Evolutionary conservation across 2,797 vertebrate species (phyloP).

Genomic region (Sebastes umbrosus): DNA sequence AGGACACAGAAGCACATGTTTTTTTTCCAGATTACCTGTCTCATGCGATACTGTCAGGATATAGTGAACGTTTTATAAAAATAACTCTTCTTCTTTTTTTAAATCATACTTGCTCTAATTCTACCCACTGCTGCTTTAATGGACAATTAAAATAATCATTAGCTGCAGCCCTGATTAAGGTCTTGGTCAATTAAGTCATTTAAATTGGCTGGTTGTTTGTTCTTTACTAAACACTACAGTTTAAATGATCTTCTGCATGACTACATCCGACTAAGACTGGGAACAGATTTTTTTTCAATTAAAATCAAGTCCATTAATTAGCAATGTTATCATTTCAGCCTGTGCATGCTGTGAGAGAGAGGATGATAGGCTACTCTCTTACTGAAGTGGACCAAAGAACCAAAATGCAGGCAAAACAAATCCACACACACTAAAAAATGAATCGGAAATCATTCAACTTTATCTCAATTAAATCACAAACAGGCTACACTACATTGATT

Average conservation of each 20-base stretch:
- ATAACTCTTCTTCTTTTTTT: too few species aligned
- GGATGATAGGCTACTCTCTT: background rate
- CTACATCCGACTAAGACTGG: background rate
- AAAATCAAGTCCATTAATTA: background rate
- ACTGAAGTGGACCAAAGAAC: background rate
- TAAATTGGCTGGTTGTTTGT: background rate
- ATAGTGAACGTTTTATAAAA: too few species aligned
- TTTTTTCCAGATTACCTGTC: too few species aligned
- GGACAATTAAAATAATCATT: background rate
- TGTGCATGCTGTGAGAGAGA: background rate
- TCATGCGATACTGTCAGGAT: too few species aligned
- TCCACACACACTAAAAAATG: background rate
- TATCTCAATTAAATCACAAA: background rate
- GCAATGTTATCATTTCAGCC: background rate
- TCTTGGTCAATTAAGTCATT: background rate
- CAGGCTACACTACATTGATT: background rate
- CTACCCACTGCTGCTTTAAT: background rate
- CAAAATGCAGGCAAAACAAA: background rate
- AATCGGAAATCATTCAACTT: background rate
- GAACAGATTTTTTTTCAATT: background rate
- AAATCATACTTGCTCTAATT: too few species aligned
- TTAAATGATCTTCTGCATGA: background rate
- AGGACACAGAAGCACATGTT: too few species aligned
- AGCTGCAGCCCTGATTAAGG: background rate
- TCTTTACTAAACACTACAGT: background rate